These are phyloP conservation scores for Sitta europaea DNA, from an alignment of 2,113 vertebrate species.

Conservation along the genomic window DNA sequence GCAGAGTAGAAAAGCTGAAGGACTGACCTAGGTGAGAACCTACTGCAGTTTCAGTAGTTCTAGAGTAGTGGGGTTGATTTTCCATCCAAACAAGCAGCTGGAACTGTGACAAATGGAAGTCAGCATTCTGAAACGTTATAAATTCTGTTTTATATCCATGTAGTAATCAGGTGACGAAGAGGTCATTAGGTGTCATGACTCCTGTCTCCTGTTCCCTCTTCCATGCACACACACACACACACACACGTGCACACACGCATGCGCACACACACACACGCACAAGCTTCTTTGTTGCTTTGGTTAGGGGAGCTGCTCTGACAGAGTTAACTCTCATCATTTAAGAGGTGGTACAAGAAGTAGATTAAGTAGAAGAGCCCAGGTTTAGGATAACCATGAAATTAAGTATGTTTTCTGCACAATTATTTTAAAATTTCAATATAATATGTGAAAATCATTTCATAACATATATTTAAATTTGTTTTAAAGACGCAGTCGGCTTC, in stretches of 20 bases:
- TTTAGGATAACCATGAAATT: background rate
- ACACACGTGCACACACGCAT: fast-evolving
- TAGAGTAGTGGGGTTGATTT: background rate
- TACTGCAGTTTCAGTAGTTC: background rate
- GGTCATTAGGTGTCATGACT: background rate
- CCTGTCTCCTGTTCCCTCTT: background rate
- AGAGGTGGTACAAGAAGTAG: background rate
- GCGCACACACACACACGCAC: background rate
- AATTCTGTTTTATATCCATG: background rate
- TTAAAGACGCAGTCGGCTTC: background rate
- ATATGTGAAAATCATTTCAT: background rate
- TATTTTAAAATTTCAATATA: background rate
- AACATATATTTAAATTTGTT: background rate
- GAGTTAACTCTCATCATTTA: background rate
- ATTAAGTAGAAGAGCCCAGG: background rate
- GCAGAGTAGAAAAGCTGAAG: background rate
- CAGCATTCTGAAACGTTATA: background rate
- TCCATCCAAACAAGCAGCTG: background rate
- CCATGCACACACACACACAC: background rate
- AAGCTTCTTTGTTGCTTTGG: background rate
- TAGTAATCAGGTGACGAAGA: background rate
- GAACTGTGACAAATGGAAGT: constrained; percentile 31
- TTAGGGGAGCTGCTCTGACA: background rate
- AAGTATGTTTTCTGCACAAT: background rate
- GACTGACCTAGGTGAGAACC: background rate